A percentile compares a stretch with the other conserved stretches of the same genome.
phyloP scores from a whole-genome alignment of 2,888 invertebrate genomes.

The Pseudoips prasinana region DNA sequence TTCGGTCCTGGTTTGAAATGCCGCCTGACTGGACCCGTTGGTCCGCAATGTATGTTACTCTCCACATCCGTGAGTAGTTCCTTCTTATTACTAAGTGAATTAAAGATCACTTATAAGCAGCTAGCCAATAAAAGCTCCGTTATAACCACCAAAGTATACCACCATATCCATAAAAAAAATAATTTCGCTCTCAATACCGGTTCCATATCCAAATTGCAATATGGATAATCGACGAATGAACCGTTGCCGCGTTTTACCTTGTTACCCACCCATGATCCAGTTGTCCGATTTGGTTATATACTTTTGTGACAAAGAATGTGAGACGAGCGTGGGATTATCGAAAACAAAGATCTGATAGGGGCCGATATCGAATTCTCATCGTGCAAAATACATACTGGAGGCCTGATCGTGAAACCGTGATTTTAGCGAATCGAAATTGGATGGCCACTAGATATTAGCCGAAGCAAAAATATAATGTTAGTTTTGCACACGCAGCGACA shows the following conservation, averaged over 20 bases:
- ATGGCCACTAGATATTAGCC: background rate
- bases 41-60: slow-evolving; percentile 50
- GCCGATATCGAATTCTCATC: slow-evolving; percentile 33
- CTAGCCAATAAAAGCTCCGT: slow-evolving; percentile 29
- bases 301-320: slow-evolving; percentile 54
- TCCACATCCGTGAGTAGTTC: slow-evolving; percentile 50
- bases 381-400: slow-evolving; percentile 28
- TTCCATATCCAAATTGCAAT: slow-evolving; percentile 33
- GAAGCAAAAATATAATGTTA: no score
- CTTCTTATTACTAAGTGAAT: slow-evolving; percentile 22
- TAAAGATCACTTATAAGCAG: slow-evolving; percentile 7
- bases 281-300: slow-evolving; percentile 50
- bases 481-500: no score
- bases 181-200: slow-evolving; percentile 30
- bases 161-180: slow-evolving; percentile 22
- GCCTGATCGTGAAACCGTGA: slow-evolving; percentile 21
- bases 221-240: slow-evolving; percentile 41
- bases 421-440: slow-evolving; percentile 27
- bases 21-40: slow-evolving; percentile 50
- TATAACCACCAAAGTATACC: slow-evolving; percentile 27
- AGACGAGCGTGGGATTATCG: slow-evolving; percentile 63
- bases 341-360: slow-evolving; percentile 44
- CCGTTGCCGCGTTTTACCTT: no score
- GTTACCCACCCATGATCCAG: slow-evolving; percentile 50
- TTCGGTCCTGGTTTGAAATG: slow-evolving; percentile 53